Percentiles rank a stretch among this genome's conserved stretches.
Evolutionary conservation across 1,140 invertebrate genomes (phyloP).

Genomic region (Melipona quadrifasciata): DNA sequence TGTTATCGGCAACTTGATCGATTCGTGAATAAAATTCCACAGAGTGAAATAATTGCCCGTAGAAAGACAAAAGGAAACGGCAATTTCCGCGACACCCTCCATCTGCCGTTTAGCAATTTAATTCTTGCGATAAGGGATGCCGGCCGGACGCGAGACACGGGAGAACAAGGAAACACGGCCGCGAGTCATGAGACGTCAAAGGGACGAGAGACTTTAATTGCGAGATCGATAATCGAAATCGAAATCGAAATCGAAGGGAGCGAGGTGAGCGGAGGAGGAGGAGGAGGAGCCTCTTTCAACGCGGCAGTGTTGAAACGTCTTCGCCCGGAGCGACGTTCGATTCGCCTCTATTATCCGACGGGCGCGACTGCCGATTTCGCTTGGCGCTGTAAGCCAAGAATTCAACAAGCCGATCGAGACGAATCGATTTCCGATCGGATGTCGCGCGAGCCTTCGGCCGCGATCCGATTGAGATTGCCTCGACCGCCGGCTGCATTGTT

Average conservation of each 20-base stretch:
- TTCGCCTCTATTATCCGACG: conserved; percentile 28
- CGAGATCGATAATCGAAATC: background rate
- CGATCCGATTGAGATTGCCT: conserved; percentile 55
- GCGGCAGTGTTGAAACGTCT: conserved; percentile 21
- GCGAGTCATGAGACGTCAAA: background rate
- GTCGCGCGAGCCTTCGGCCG: conserved; percentile 25
- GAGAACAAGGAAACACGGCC: background rate
- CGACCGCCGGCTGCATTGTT: conserved; percentile 62
- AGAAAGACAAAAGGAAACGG: background rate
- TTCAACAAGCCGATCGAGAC: conserved; percentile 40
- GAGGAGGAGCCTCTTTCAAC: background rate
- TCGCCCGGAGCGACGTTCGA: conserved; percentile 24
- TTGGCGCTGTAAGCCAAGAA: conserved; percentile 41
- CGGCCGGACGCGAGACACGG: background rate
- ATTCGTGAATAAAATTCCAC: background rate
- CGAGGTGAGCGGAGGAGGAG: background rate
- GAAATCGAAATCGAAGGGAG: background rate
- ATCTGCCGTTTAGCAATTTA: background rate
- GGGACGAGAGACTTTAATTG: conserved; percentile 21
- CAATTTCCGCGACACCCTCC: background rate
- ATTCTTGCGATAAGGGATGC: background rate
- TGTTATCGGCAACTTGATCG: background rate
- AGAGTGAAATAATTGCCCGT: background rate
- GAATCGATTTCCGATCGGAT: conserved; percentile 66
- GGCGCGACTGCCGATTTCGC: conserved; percentile 21